These are phyloP conservation scores for Octomys mimax DNA, from an alignment of 2,797 vertebrate genomes.

Conservation along the genomic window DNA sequence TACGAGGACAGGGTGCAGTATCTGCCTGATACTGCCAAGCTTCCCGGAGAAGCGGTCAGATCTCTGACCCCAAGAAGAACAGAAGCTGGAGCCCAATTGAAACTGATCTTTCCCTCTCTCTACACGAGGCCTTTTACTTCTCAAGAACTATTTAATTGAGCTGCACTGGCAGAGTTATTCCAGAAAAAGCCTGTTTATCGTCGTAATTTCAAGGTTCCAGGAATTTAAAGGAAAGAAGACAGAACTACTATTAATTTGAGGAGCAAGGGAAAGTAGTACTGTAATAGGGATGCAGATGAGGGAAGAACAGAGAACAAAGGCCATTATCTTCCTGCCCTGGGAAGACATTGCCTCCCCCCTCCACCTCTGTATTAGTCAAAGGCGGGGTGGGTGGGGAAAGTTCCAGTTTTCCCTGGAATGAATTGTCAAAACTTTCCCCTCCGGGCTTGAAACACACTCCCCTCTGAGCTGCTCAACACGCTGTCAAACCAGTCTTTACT, in stretches of 20 bases:
- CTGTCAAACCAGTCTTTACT: conserved; percentile 80
- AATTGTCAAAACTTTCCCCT: conserved; percentile 72
- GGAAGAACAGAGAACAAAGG: conserved; percentile 63
- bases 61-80: background rate
- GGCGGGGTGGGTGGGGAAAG: background rate
- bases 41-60: background rate
- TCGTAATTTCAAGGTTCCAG: conserved; percentile 33
- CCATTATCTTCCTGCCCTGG: conserved; percentile 29
- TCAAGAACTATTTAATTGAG: background rate
- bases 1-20: background rate
- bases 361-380: conserved; percentile 50
- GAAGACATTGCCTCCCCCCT: background rate
- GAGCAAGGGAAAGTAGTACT: background rate
- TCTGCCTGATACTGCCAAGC: background rate
- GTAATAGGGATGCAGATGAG: background rate
- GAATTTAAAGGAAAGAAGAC: conserved; percentile 28
- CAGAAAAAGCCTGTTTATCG: background rate
- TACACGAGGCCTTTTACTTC: background rate
- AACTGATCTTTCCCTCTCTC: background rate
- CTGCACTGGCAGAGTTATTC: background rate
- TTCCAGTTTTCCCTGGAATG: conserved; percentile 65
- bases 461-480: conserved; percentile 63
- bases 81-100: background rate
- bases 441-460: conserved; percentile 64
- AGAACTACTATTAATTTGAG: background rate